Conservation (phyloP, 1,140 invertebrate genomes). For the Zophobas atratus region DNA sequence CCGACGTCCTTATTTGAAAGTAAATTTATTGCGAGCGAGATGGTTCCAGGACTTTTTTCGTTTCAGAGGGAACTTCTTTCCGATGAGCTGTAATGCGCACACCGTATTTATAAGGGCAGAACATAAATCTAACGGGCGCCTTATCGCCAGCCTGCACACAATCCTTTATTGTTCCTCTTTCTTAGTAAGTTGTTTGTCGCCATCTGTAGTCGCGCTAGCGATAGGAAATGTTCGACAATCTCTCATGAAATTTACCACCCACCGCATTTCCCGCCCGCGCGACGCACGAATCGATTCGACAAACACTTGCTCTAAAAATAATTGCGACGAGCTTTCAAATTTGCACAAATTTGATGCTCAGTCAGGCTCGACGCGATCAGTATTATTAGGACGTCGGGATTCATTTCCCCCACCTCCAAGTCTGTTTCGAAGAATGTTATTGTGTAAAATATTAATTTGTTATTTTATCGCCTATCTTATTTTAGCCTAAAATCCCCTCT, state of each 20-base stretch:
- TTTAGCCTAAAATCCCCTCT: no score
- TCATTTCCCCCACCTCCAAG: not conserved
- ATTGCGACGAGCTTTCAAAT: constrained; percentile 1
- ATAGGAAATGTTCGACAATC: constrained; percentile 36
- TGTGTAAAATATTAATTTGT: no score
- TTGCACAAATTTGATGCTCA: constrained; percentile 7
- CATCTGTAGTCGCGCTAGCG: constrained; percentile 37
- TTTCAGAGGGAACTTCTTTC: constrained; percentile 28
- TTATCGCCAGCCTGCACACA: constrained; percentile 44
- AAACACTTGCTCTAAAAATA: constrained; percentile 22
- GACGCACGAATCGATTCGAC: constrained; percentile 12
- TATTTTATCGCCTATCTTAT: no score
- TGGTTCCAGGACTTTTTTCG: constrained; percentile 27
- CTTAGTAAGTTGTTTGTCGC: constrained; percentile 46
- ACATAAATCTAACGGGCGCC: constrained; percentile 41
- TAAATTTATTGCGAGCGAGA: constrained; percentile 18
- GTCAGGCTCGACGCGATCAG: not conserved
- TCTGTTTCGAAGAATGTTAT: no score
- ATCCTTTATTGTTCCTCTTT: constrained; percentile 44
- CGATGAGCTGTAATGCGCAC: constrained; percentile 40
- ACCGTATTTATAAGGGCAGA: constrained; percentile 35
- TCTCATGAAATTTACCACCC: constrained; percentile 23
- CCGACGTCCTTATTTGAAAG: constrained; percentile 15
- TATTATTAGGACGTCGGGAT: not conserved
- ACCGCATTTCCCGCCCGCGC: not conserved